Percentiles rank a stretch among this genome's conserved stretches.
Conservation (phyloP, 2,888 invertebrate species). For the Agapetus fuscipes region DNA sequence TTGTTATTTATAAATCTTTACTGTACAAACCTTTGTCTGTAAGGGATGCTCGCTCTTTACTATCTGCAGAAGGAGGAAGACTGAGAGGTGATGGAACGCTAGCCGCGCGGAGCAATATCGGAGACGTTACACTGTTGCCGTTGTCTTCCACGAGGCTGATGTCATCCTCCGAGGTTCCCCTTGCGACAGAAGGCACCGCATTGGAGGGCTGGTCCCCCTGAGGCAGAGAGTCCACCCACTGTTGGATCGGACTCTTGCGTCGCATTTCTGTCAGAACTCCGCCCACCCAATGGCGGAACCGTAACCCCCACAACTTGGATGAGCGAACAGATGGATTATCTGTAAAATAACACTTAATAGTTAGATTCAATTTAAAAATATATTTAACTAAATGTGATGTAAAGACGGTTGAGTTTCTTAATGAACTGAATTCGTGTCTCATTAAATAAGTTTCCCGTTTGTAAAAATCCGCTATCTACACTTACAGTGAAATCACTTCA, state of each 20-base stretch:
- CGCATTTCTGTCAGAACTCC: constrained; percentile 49
- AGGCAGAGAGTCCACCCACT: constrained; percentile 66
- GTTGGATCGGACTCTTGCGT: constrained; percentile 60
- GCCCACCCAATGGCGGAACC: constrained; percentile 36
- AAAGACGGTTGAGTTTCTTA: background rate
- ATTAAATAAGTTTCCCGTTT: background rate
- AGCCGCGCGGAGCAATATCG: constrained; percentile 1
- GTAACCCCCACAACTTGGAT: constrained; percentile 35
- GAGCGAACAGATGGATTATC: constrained; percentile 28
- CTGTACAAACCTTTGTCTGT: too few relatives aligned
- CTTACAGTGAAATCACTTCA: too few relatives aligned
- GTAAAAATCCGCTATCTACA: too few relatives aligned
- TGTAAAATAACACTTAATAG: background rate
- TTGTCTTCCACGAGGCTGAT: constrained; percentile 9
- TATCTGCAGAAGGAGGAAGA: too few relatives aligned
- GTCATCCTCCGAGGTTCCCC: constrained; percentile 13
- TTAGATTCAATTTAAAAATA: background rate
- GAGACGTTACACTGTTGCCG: constrained; percentile 4
- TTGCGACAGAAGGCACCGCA: constrained; percentile 1
- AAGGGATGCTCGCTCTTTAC: too few relatives aligned
- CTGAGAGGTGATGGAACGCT: too few relatives aligned
- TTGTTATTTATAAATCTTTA: too few relatives aligned
- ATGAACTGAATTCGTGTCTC: background rate
- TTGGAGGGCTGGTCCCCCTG: constrained; percentile 23
- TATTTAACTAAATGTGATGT: too few relatives aligned